phyloP scores from a whole-genome alignment of 2,797 vertebrate genomes.

The Enteromius thamalakanensis region DNA sequence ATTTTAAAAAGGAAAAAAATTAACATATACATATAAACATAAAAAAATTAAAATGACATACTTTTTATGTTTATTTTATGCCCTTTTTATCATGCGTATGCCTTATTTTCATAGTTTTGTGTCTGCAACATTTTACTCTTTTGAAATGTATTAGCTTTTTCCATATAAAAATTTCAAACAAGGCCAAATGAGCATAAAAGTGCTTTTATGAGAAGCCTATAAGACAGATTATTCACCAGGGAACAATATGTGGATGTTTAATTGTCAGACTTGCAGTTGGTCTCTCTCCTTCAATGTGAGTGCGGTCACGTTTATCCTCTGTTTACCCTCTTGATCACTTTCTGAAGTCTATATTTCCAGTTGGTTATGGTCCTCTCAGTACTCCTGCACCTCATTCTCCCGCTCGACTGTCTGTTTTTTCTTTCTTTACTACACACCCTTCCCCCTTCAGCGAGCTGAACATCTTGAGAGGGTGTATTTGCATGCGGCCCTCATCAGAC shows the following conservation, averaged over 20 bases:
- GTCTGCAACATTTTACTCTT: neutral
- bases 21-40: neutral
- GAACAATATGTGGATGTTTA: slow-evolving; percentile 2
- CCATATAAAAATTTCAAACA: neutral
- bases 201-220: neutral
- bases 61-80: neutral
- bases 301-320: slow-evolving; percentile 34
- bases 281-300: slow-evolving; percentile 58
- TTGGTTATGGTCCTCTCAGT: slow-evolving; percentile 29
- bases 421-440: slow-evolving; percentile 57
- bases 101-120: neutral
- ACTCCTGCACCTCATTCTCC: slow-evolving; percentile 32
- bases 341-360: slow-evolving; percentile 2
- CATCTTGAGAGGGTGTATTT: slow-evolving; percentile 83
- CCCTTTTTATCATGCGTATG: neutral
- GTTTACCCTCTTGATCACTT: slow-evolving; percentile 22
- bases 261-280: neutral
- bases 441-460: slow-evolving; percentile 70
- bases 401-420: slow-evolving; percentile 14
- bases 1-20: neutral
- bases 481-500: slow-evolving; percentile 83
- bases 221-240: neutral
- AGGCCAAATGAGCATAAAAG: neutral
- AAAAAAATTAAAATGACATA: neutral
- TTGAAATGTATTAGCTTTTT: neutral